Base-by-base conservation (phyloP, 2,888 invertebrate genomes). In the Alentia gelatinosa region DNA sequence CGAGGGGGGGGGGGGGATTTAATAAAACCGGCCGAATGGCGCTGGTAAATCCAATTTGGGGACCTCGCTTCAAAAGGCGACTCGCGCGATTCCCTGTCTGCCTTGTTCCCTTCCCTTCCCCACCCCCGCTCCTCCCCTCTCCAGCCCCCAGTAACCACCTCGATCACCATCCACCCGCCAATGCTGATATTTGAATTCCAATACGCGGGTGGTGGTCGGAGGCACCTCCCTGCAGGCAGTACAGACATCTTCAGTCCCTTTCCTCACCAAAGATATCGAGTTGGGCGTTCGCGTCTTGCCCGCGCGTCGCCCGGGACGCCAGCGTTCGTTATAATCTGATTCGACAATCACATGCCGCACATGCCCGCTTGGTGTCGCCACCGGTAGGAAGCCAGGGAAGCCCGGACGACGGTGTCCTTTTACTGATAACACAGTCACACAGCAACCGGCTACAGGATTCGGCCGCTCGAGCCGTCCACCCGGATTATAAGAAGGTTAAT, bases 141-240 rank as follows among this genome's bases (percentile, higher is more conserved):
- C 30, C 79, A 83, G 23, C 15, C 83, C 39, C 42, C 86, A 30
- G 47, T 86, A 47, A 50, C 86, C 47, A 47, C 19, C 86, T 12
- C 86, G 42, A 86, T 86, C 47, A 86, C 47, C 86, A 42, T 30
- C 15, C n/a, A 30, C 42, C 47, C 50, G 86, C 86, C 86, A 86
- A 86, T 86, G 86, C 86, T 86, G 50, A 42, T 86, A 86, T 86
- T 86, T 86, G 86, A 86, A 86, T 86, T 86, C 86, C 86, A 86
- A 86, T 86, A 86, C 47, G 47, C 86, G 86, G 15, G n/a, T 15
- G 1, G 47, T 26, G 26, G 86, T 9, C 47, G 50, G 86, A 12
- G 33, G 3, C 42, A 33, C 4, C n/a, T 26, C 74, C 74, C 30
- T 26, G 33, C 30, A 33, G 12, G 26, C 74, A 74, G 26, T 1